Base-by-base conservation (phyloP, 2,888 invertebrate species). In the Ptycholaimellus sp. region DNA sequence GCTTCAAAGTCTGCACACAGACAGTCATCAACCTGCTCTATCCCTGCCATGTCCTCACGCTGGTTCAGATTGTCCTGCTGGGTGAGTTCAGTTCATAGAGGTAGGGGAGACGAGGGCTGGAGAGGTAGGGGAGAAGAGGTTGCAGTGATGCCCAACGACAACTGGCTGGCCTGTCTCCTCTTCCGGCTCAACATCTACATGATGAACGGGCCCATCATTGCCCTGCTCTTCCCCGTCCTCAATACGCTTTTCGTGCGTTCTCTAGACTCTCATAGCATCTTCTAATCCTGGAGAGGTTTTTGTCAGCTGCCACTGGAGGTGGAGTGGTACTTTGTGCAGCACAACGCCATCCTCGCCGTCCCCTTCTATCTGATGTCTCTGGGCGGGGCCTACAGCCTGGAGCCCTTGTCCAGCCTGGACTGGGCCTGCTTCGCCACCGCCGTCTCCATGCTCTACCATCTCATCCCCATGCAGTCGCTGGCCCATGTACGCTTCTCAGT, bases 21-120 rank as follows among this genome's bases (percentile, higher is more conserved):
- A 82, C 83, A 58, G 73, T 82, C 61, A 79, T 87, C 62, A 87
- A 81, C 67, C 69, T 81, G 47, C 67, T 85, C 49, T 87, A 87
- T 68, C 87, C 87, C 33, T 87, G 85, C 63, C 87, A 87, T 66
- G 70, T 87, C 41, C 77, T 79, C 45, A 83, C 85, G 41, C 72
- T 77, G 55, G 69, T 80, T 57, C 83, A 83, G 72, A 79, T 52
- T 11, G 17, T 13, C 9, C 18, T 28, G 30, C 28, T 36, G 16
- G 19, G n/a, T n/a, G n/a, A n/a, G n/a, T n/a, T n/a, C n/a, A n/a
- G n/a, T n/a, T n/a, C n/a, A n/a, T n/a, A n/a, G n/a, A n/a, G n/a
- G n/a, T n/a, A n/a, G n/a, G n/a, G n/a, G n/a, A n/a, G n/a, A n/a
- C n/a, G n/a, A n/a, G n/a, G n/a, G n/a, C n/a, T n/a, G n/a, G n/a